These are phyloP conservation scores for Oreochromis mossambicus DNA, from an alignment of 2,797 vertebrate genomes.

Conservation along the genomic window DNA sequence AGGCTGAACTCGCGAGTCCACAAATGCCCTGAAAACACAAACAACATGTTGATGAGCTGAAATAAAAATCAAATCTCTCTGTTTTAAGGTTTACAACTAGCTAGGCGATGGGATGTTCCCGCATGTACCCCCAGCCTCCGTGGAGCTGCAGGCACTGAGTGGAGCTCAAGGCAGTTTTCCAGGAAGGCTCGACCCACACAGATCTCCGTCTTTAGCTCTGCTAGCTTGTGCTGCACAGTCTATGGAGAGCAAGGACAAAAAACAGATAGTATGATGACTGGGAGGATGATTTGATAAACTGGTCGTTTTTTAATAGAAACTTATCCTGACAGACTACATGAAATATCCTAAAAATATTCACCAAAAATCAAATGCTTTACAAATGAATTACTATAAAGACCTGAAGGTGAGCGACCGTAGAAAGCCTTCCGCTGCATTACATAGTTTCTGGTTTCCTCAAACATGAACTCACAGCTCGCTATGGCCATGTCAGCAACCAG, in stretches of 20 bases:
- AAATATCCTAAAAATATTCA: not conserved
- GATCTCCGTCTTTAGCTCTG: conserved; percentile 90
- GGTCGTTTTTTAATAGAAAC: no score
- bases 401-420: conserved; percentile 87
- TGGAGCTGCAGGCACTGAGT: conserved; percentile 89
- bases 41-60: not conserved
- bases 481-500: conserved; percentile 79
- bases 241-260: conserved; percentile 5
- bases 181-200: conserved; percentile 87
- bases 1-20: conserved; percentile 87
- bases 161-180: conserved; percentile 89
- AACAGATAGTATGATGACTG: not conserved
- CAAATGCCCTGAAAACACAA: conserved; percentile 81
- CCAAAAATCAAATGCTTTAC: no score
- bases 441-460: conserved; percentile 93
- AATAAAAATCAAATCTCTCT: not conserved
- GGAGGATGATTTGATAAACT: not conserved
- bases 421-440: conserved; percentile 91
- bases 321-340: no score
- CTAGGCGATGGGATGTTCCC: conserved; percentile 93
- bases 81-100: conserved; percentile 60
- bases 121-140: conserved; percentile 96
- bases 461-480: conserved; percentile 91
- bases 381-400: conserved; percentile 54
- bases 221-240: conserved; percentile 92